Conservation (phyloP, 2,888 invertebrate species). For the Erpobdella octoculata region DNA sequence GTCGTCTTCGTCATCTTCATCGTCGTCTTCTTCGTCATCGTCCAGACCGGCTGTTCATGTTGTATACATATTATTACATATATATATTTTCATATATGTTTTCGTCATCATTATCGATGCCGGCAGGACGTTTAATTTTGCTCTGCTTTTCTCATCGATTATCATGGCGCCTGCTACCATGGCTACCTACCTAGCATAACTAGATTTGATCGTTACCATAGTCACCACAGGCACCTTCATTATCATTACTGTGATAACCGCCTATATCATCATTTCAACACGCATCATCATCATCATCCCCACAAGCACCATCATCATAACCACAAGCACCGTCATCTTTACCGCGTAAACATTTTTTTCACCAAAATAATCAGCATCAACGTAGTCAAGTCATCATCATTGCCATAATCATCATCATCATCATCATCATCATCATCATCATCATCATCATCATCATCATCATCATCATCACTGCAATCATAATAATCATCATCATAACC, state of each 20-base stretch:
- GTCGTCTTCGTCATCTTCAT: neutral
- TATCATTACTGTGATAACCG: too few relatives aligned
- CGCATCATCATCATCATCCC: neutral
- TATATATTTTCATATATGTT: too few relatives aligned
- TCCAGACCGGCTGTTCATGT: too few relatives aligned
- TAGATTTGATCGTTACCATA: too few relatives aligned
- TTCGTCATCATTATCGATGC: too few relatives aligned
- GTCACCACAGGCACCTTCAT: too few relatives aligned
- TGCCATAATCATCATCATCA: slow-evolving; percentile 24
- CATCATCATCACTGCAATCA: neutral
- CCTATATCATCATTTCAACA: too few relatives aligned
- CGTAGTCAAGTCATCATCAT: slow-evolving; percentile 5
- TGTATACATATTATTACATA: too few relatives aligned
- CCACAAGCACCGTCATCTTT: neutral
- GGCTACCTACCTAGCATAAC: too few relatives aligned
- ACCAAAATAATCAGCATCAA: neutral
- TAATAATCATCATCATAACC: neutral
- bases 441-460: slow-evolving; percentile 13
- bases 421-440: slow-evolving; percentile 26
- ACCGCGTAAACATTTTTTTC: neutral
- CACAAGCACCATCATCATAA: neutral
- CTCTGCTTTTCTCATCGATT: too few relatives aligned
- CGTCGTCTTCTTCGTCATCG: neutral
- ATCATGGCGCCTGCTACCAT: too few relatives aligned
- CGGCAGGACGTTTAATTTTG: too few relatives aligned